These are phyloP conservation scores for Chrysogorgia sp. DNA, from an alignment of 92 coral and sea anemone genomes.

Conservation along the genomic window DNA sequence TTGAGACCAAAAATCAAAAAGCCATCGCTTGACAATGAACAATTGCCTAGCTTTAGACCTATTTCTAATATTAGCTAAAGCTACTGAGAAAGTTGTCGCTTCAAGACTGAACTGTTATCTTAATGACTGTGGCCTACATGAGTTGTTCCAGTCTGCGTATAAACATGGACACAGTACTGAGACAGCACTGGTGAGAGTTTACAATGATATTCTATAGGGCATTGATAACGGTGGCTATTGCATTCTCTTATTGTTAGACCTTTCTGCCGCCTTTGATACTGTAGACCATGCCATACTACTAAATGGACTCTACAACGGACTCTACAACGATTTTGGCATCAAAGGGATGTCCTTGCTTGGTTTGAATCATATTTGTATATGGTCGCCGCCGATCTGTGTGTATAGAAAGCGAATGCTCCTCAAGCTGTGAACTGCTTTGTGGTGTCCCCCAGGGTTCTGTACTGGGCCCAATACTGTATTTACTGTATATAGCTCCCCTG, in stretches of 20 bases:
- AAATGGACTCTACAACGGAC: slow-evolving; percentile 41
- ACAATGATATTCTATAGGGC: slow-evolving; percentile 54
- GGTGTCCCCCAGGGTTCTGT: no score
- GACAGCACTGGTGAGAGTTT: no score
- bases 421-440: no score
- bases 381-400: slow-evolving; percentile 41
- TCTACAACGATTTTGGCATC: slow-evolving; percentile 35
- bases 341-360: slow-evolving; percentile 53
- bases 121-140: slow-evolving; percentile 32
- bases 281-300: slow-evolving; percentile 52
- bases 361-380: slow-evolving; percentile 32
- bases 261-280: no score
- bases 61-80: slow-evolving; percentile 51
- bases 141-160: slow-evolving; percentile 59
- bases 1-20: slow-evolving; percentile 34
- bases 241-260: no score
- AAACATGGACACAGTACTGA: slow-evolving; percentile 61
- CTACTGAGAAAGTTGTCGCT: slow-evolving; percentile 54
- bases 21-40: slow-evolving; percentile 44
- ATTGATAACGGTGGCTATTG: slow-evolving; percentile 32
- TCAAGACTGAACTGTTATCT: slow-evolving; percentile 39
- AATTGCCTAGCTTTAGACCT: slow-evolving; percentile 44
- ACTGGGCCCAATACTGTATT: no score
- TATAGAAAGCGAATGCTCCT: slow-evolving; percentile 1
- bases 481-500: background rate